Evolutionary conservation across 1,140 invertebrate species (phyloP), one percentile per base, ranked within the genome.

Genomic region (Pseudomyrmex flavicornis): DNA sequence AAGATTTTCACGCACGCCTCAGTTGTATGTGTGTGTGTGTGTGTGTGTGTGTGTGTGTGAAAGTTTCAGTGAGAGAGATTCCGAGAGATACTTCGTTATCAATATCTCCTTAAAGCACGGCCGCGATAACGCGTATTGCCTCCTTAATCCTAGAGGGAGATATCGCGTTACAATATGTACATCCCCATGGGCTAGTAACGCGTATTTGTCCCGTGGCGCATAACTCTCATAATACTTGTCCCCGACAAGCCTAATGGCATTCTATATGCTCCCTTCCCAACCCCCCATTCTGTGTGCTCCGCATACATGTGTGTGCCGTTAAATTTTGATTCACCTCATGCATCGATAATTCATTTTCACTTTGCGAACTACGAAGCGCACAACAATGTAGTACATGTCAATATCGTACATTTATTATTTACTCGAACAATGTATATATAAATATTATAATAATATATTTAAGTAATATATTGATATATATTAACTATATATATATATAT

Each of bases 221-320:
- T 72, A 80, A 80, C 76, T 80, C 76, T 80, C 76, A 61, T 72
- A 80, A 72, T 80, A 80, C 66, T 80, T 22, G 66, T 80, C 76
- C 35, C 59, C 76, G 66, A 72, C 76, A 80, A 35, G 76, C 66
- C 66, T 80, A 80, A 80, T 80, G 54, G 56, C 13, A 50, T 44
- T 61, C 15, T 17, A 80, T 79, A 70, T 44, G 46, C 2, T 65
- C 26, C n/a, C 35, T 13, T 35, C 35, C 0, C 17, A 17, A 17
- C 35, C 0, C 26, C 2, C 0, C 26, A 3, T 26, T 26, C 35
- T 35, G 5, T 54, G 56, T 20, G 50, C 13, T 12, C 4, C 12
- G 20, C 35, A 65, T 76, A 52, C 46, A 17, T 50, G 61, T 65
- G 35, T 17, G 17, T 13, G 54, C 12, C 46, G 0, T 2, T 59